These are phyloP conservation scores for Trematomus loennbergii DNA, from an alignment of 2,113 vertebrate species.

Conservation along the genomic window DNA sequence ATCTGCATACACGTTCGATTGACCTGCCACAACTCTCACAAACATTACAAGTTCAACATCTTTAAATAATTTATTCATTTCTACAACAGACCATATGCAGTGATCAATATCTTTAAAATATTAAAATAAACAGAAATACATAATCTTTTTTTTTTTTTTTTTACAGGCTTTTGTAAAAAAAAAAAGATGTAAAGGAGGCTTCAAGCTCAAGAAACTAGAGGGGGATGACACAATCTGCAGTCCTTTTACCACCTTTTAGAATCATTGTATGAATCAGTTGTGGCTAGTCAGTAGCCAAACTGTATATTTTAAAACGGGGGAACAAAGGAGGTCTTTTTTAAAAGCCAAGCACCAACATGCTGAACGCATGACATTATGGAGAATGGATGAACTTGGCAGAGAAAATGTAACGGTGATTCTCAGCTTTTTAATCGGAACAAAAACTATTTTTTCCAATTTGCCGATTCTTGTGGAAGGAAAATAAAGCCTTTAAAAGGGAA, in stretches of 20 bases:
- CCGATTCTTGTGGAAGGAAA: constrained; percentile 12
- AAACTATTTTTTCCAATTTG: neutral
- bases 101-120: constrained; percentile 64
- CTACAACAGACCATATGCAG: constrained; percentile 70
- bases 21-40: neutral
- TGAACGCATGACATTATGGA: neutral
- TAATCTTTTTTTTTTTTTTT: constrained; percentile 29
- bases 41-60: constrained; percentile 17
- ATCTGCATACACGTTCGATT: neutral
- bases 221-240: constrained; percentile 20
- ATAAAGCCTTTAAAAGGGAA: constrained; percentile 17
- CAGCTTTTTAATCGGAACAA: neutral
- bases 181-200: neutral
- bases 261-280: neutral
- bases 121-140: constrained; percentile 69
- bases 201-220: constrained; percentile 5
- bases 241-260: constrained; percentile 27
- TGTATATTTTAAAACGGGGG: neutral
- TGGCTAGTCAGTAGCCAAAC: neutral
- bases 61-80: constrained; percentile 77
- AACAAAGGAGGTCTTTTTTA: neutral
- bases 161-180: constrained; percentile 34
- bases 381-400: neutral
- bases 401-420: neutral
- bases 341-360: constrained; percentile 9